Evolutionary conservation across 2,888 invertebrate genomes (phyloP).

Genomic region (Thereva unica): DNA sequence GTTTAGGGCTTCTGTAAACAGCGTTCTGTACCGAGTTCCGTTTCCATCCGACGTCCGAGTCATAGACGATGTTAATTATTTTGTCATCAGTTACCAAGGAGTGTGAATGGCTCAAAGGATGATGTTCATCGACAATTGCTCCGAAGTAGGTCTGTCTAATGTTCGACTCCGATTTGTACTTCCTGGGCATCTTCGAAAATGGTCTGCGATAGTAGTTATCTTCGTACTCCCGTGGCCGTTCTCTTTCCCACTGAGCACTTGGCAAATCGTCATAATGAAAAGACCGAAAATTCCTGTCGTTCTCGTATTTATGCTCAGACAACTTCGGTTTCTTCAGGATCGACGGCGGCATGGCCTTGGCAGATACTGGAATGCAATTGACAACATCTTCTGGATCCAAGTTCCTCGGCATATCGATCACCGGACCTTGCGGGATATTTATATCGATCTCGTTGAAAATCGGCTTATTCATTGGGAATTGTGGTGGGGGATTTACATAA

Average conservation of each 20-base stretch:
- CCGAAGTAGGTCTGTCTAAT: conserved; percentile 57
- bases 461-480: conserved; percentile 52
- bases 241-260: neutral
- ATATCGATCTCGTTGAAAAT: conserved; percentile 51
- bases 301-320: conserved; percentile 53
- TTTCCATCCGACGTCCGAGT: conserved; percentile 59
- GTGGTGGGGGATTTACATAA: conserved; percentile 48
- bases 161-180: conserved; percentile 56
- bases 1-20: conserved; percentile 31
- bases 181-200: conserved; percentile 41
- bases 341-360: conserved; percentile 7
- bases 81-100: conserved; percentile 58
- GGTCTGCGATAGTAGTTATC: neutral
- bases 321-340: conserved; percentile 38
- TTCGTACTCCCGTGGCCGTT: neutral
- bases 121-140: conserved; percentile 51
- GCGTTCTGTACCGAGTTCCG: conserved; percentile 47
- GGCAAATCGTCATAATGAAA: conserved; percentile 54
- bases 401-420: conserved; percentile 14
- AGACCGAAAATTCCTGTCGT: conserved; percentile 54
- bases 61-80: conserved; percentile 58
- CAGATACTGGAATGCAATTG: conserved; percentile 25
- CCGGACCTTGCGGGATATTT: conserved; percentile 16
- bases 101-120: conserved; percentile 58
- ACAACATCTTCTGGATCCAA: conserved; percentile 44